Conservation (phyloP, 2,888 invertebrate species). For the Caenorhabditis uteleia region DNA sequence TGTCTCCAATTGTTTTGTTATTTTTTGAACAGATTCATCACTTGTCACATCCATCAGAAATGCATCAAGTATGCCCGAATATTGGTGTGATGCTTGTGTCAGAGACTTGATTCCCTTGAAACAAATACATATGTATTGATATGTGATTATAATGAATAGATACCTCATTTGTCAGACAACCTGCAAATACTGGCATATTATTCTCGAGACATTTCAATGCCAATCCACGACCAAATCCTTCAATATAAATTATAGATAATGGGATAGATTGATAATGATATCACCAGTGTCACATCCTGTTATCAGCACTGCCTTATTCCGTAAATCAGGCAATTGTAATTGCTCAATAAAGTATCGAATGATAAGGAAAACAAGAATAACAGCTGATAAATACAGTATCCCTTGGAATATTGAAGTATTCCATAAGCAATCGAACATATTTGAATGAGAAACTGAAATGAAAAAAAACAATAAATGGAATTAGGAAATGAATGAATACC, state of each 20-base stretch:
- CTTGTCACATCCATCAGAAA: slow-evolving; percentile 61
- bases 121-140: background rate
- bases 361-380: slow-evolving; percentile 11
- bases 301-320: slow-evolving; percentile 50
- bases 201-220: slow-evolving; percentile 50
- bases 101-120: slow-evolving; percentile 38
- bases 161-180: slow-evolving; percentile 55
- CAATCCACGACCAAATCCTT: slow-evolving; percentile 58
- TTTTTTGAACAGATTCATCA: slow-evolving; percentile 57
- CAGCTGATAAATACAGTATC: background rate
- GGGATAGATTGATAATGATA: background rate
- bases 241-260: slow-evolving; percentile 1
- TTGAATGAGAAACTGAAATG: slow-evolving; percentile 5
- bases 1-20: slow-evolving; percentile 45
- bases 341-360: slow-evolving; percentile 28
- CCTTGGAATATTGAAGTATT: slow-evolving; percentile 12
- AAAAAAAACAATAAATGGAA: background rate
- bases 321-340: slow-evolving; percentile 34
- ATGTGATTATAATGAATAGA: background rate
- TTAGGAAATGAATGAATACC: no score
- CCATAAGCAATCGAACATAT: slow-evolving; percentile 16
- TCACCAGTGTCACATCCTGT: slow-evolving; percentile 59
- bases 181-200: slow-evolving; percentile 63
- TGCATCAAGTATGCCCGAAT: slow-evolving; percentile 40
- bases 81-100: slow-evolving; percentile 13